phyloP scores from a whole-genome alignment of 2,113 vertebrate genomes.

The Castor canadensis region DNA sequence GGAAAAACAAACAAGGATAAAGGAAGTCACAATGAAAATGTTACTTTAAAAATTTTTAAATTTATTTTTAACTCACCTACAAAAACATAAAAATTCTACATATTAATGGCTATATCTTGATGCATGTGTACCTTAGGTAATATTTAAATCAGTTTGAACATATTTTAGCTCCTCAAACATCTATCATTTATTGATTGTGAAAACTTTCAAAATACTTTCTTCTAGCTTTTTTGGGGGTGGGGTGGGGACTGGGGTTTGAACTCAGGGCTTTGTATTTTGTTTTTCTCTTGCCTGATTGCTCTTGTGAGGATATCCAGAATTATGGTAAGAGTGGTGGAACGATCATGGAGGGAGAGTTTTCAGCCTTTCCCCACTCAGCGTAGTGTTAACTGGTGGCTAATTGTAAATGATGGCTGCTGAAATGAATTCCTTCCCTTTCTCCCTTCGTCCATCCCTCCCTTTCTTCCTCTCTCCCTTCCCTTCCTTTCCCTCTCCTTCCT shows the following conservation, averaged over 20 bases:
- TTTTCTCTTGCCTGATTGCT: neutral
- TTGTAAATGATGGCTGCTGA: neutral
- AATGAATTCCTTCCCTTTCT: neutral
- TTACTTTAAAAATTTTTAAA: too few relatives aligned
- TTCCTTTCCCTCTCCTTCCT: too few relatives aligned
- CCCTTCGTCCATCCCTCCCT: too few relatives aligned
- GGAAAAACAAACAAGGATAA: too few relatives aligned
- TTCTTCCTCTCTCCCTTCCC: too few relatives aligned
- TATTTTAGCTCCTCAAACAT: neutral
- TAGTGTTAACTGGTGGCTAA: neutral
- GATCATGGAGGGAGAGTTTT: neutral
- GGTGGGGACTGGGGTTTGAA: too few relatives aligned
- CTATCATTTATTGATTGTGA: neutral
- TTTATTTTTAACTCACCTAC: too few relatives aligned
- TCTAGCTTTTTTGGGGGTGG: too few relatives aligned
- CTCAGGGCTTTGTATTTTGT: too few relatives aligned
- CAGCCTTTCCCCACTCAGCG: neutral
- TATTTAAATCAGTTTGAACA: neutral
- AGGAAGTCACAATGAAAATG: too few relatives aligned
- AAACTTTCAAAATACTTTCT: neutral
- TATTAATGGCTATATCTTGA: neutral
- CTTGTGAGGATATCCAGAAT: neutral
- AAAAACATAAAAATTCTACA: too few relatives aligned
- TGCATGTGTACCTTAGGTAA: neutral
- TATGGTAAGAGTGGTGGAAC: neutral